Percentiles rank a stretch among this genome's conserved stretches.
Conservation (phyloP, 2,113 vertebrate species). For the Anarrhichthys ocellatus region DNA sequence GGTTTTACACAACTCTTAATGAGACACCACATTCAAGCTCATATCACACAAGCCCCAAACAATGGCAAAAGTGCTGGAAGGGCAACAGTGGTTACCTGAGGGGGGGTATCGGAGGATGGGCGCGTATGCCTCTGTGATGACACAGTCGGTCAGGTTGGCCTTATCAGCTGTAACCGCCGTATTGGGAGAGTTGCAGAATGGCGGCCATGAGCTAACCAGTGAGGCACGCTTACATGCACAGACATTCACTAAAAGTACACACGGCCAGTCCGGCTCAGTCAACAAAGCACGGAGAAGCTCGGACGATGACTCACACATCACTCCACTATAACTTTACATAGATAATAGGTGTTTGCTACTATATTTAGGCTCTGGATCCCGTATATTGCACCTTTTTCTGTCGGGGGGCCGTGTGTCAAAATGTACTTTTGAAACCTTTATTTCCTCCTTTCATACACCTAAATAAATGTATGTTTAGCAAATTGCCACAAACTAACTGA, state of each 20-base stretch:
- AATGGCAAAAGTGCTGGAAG: too few species aligned
- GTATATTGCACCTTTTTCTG: neutral
- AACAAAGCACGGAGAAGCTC: neutral
- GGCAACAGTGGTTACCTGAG: too few species aligned
- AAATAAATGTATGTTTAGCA: conserved; percentile 8
- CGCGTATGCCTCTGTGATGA: too few species aligned
- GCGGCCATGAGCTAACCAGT: neutral
- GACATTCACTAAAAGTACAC: neutral
- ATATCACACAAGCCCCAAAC: neutral
- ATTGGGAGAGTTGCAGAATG: too few species aligned
- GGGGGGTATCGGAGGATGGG: too few species aligned
- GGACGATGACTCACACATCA: neutral
- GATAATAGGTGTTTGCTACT: neutral
- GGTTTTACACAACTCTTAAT: neutral
- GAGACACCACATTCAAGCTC: neutral
- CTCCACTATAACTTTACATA: neutral
- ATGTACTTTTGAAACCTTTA: neutral
- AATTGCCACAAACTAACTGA: neutral
- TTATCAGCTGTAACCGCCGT: too few species aligned
- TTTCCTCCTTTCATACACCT: neutral
- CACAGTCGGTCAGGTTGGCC: too few species aligned
- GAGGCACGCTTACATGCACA: neutral
- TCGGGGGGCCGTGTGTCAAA: neutral
- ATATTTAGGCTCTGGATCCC: neutral
- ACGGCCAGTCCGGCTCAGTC: neutral